A percentile compares a stretch with the other conserved stretches of the same genome.
These are phyloP conservation scores for Charaxes varanes DNA, from an alignment of 1,140 invertebrate genomes.

Conservation along the genomic window DNA sequence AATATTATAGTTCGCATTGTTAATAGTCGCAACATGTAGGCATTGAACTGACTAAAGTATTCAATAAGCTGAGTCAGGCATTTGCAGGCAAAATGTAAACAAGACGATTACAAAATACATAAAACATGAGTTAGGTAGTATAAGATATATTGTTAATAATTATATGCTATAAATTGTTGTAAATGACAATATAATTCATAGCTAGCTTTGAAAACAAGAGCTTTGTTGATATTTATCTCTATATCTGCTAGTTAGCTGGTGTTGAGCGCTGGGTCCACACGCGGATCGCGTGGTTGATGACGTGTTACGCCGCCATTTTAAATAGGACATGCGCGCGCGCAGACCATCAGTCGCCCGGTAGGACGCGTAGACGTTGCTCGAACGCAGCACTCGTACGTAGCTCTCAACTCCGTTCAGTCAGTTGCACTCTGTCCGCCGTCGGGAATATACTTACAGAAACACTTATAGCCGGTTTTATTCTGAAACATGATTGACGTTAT, in stretches of 20 bases:
- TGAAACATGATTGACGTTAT: slow-evolving; percentile 66
- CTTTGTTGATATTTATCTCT: slow-evolving; percentile 42
- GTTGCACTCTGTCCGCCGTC: slow-evolving; percentile 31
- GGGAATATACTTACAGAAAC: no score
- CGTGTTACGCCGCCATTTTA: slow-evolving; percentile 62
- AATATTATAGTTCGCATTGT: no score
- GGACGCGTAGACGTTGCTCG: slow-evolving; percentile 40
- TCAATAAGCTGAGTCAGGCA: no score
- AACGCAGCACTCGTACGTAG: slow-evolving; percentile 17
- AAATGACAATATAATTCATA: slow-evolving; percentile 1
- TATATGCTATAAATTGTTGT: slow-evolving; percentile 1
- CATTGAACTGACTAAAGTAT: no score
- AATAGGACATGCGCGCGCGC: slow-evolving; percentile 57
- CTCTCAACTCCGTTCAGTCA: slow-evolving; percentile 18
- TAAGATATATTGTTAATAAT: slow-evolving; percentile 1
- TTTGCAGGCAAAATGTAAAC: slow-evolving; percentile 1
- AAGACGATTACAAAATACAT: slow-evolving; percentile 4
- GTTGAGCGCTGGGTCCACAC: slow-evolving; percentile 57
- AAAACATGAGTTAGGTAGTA: slow-evolving; percentile 3
- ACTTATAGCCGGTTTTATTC: slow-evolving; percentile 6
- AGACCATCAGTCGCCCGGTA: slow-evolving; percentile 68
- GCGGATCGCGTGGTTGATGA: slow-evolving; percentile 54
- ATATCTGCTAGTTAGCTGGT: slow-evolving; percentile 19
- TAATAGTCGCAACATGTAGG: no score
- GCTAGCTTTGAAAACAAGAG: slow-evolving; percentile 18